Percentiles rank a stretch among this genome's conserved stretches.
These are phyloP conservation scores for Calcarius ornatus DNA, from an alignment of 2,113 vertebrate genomes.

Conservation along the genomic window DNA sequence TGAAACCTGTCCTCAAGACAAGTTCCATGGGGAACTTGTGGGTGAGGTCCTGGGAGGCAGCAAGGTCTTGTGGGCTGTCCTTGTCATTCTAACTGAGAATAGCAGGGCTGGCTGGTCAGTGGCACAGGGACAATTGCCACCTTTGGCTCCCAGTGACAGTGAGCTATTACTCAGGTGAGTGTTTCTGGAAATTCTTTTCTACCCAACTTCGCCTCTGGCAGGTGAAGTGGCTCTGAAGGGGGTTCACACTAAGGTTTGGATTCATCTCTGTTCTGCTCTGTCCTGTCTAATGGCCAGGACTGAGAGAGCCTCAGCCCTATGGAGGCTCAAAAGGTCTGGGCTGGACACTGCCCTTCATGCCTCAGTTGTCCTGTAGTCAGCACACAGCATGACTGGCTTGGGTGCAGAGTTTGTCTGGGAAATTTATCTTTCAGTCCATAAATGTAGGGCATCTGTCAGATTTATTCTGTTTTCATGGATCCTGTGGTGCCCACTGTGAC, in stretches of 20 bases:
- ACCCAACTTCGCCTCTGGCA: neutral
- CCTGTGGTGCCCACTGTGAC: rapidly evolving
- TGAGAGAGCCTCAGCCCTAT: neutral
- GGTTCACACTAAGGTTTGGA: neutral
- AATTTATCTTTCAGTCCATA: neutral
- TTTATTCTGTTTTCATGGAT: neutral
- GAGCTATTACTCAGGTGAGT: neutral
- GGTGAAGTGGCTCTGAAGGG: too few relatives aligned
- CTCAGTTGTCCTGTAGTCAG: neutral
- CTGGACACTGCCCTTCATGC: neutral
- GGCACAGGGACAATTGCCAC: rapidly evolving
- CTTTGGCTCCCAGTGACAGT: neutral
- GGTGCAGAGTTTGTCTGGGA: neutral
- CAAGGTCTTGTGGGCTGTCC: neutral
- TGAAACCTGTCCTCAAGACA: neutral
- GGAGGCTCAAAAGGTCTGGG: neutral
- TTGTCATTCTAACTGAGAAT: neutral
- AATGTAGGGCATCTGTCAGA: neutral
- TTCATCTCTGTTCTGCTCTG: rapidly evolving
- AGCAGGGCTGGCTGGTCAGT: neutral
- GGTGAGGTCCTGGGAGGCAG: neutral
- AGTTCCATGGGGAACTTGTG: neutral
- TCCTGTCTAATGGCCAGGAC: neutral
- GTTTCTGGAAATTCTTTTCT: neutral
- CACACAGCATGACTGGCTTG: rapidly evolving